Base-by-base conservation (phyloP, 2,888 invertebrate species). In the Muschampia plurimacula region DNA sequence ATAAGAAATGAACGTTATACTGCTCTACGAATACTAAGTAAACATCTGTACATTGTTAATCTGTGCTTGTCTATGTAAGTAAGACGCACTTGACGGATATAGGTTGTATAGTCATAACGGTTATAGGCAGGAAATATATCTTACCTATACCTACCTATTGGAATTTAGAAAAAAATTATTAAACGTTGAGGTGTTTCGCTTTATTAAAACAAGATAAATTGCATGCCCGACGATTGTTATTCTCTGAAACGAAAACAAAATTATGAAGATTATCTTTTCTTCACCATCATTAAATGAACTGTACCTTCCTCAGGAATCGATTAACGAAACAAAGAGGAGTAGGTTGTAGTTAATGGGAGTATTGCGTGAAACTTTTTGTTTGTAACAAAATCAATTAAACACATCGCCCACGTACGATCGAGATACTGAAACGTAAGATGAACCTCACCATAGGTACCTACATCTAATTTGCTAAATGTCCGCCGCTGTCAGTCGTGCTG, bases 311-410 rank as follows among this genome's bases (percentile, higher is more conserved):
- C 46, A 39, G 68, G 60, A 69, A 69, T 69, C 69, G 41, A 62
- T 69, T 63, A 52, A 63, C 41, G 69, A 52, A 69, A 69, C 69
- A 69, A 62, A 39, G 63, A 39, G 12, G 32, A 52, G 64, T 64
- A 44, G 60, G 67, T 57, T 32, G 46, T 46, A 28, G 67, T 67
- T 66, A 71, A 71, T 66, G 66, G 59, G 71, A 39, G 46, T 49
- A 63, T 69, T 60, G 62, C 49, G 59, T 66, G 66, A 22, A 46
- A 71, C 49, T 70, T 65, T 70, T 70, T 65, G 64, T 70, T 65
- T 65, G 32, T 57, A 57, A 65, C 65, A 57, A 59, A 65, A 36
- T 65, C 64, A 59, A 70, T 65, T 70, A 59, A 69, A 52, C 28
- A 57, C 36, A 59, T 22, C 44, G 15, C 52, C 52, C 12, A 63